Evolutionary conservation across 1,140 invertebrate species (phyloP), one percentile per base, ranked within the genome.

Genomic region (Teleogryllus occipitalis): DNA sequence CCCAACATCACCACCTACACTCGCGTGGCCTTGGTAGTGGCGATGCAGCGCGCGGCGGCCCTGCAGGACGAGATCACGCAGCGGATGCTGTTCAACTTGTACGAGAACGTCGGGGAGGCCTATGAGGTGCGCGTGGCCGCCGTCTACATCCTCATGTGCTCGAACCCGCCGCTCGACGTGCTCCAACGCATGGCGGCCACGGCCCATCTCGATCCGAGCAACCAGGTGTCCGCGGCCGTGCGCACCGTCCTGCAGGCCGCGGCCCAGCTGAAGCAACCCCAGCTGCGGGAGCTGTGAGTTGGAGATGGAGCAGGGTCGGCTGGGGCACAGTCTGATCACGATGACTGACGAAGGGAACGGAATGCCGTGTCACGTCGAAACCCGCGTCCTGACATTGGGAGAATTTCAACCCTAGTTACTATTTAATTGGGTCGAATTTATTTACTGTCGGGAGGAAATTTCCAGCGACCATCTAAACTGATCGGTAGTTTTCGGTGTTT

Each of bases 131-230:
- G 92, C 81, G 88, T 89, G 47, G 89, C 89, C 74, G 92, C 92
- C 73, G 89, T 92, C 14, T 88, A 87, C 47, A 85, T 88, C 18
- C 77, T 90, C 48, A 89, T 93, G 85, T 87, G 85, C 75, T 87
- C 89, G 48, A 85, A 89, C 73, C 92, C 92, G 15, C 87, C 91
- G 0, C 82, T 85, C n/a, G 84, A 84, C 10, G 91, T 92, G 87
- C 88, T 93, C 82, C 90, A 91, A 85, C 86, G 88, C 73, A 92
- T 94, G 89, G 92, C 92, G 75, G 82, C 89, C 81, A 89, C 88
- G 83, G 93, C 92, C 5, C 89, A 92, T 80, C 83, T 87, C 54
- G 92, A 94, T 82, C 85, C 85, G 0, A 90, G 87, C 82, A 85
- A 87, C 39, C 87, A 92, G 47, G 91, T 94, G 0, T 90, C 88